Conservation (phyloP, 2,797 vertebrate species). For the Champsocephalus esox region DNA sequence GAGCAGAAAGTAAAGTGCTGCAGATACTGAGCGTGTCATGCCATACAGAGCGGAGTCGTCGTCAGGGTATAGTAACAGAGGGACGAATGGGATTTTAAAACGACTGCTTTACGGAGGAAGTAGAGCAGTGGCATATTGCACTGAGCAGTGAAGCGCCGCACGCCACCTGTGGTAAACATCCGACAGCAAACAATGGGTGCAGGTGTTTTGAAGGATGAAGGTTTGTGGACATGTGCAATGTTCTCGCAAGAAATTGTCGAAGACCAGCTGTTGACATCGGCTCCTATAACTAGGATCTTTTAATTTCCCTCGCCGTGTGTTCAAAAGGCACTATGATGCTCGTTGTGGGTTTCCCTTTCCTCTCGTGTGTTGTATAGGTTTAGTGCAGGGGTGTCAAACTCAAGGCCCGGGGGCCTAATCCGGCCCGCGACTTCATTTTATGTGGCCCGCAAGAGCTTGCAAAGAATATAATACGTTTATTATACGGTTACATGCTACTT, state of each 20-base stretch:
- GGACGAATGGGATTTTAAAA: slow-evolving; percentile 1
- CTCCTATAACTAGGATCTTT: neutral
- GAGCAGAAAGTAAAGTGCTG: slow-evolving; percentile 13
- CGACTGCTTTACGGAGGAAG: neutral
- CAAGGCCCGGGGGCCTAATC: too few relatives aligned
- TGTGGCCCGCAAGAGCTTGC: too few relatives aligned
- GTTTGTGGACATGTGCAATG: neutral
- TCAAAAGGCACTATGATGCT: too few relatives aligned
- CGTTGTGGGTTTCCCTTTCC: too few relatives aligned
- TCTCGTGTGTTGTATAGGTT: too few relatives aligned
- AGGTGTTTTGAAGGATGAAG: neutral
- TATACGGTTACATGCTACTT: too few relatives aligned
- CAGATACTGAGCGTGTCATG: neutral
- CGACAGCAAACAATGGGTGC: neutral
- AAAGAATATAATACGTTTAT: too few relatives aligned
- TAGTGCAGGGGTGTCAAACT: too few relatives aligned
- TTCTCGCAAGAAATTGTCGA: neutral
- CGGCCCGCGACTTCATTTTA: too few relatives aligned
- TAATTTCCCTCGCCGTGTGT: too few relatives aligned
- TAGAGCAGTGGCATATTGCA: neutral
- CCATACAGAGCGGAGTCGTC: neutral
- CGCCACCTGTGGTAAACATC: neutral
- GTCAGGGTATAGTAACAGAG: neutral
- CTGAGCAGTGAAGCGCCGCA: neutral
- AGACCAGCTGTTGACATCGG: neutral